Percentiles rank a stretch among this genome's conserved stretches.
phyloP scores from a whole-genome alignment of 2,113 vertebrate species.

The human (Homo sapiens) region GRCh38 chr3:31212001-31212500 shows the following conservation, averaged over 20 bases:
- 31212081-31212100: constrained; percentile 65
- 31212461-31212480: not conserved
- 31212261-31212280: constrained; percentile 43
- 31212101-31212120: constrained; percentile 28
- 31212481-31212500: too few species aligned
- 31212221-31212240: constrained; percentile 36
- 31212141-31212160: constrained; percentile 58
- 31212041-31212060: constrained; percentile 64
- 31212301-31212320: not conserved
- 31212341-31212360: not conserved
- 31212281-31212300: not conserved
- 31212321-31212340: not conserved
- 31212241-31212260: constrained; percentile 66
- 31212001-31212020: not conserved
- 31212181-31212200: constrained; percentile 59
- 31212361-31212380: not conserved
- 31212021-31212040: not conserved
- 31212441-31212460: not conserved
- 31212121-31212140: constrained; percentile 76
- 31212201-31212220: not conserved
- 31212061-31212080: constrained; percentile 56
- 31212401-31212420: not conserved
- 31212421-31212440: not conserved
- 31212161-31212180: constrained; percentile 47
- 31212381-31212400: not conserved